A percentile compares a stretch with the other conserved stretches of the same genome.
Conservation (phyloP, 2,888 invertebrate genomes). For the Eudasyphora cyanicolor region DNA sequence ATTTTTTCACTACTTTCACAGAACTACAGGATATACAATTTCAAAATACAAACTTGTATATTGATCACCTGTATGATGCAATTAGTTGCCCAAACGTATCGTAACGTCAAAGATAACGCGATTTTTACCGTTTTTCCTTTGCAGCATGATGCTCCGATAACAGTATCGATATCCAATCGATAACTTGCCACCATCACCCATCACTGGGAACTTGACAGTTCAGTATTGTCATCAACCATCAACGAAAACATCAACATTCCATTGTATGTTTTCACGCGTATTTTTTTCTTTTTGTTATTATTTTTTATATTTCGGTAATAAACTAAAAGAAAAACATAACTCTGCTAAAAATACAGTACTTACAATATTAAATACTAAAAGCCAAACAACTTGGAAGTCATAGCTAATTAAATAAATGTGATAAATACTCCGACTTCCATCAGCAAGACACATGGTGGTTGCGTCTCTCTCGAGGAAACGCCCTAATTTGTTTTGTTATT, state of each 20-base stretch:
- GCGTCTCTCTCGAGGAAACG: conserved; percentile 49
- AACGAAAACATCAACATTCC: conserved; percentile 49
- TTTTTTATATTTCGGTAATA: conserved; percentile 45
- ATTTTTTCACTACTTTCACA: too few relatives aligned
- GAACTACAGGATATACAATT: too few relatives aligned
- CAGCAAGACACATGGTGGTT: too few relatives aligned
- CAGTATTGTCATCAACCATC: conserved; percentile 52
- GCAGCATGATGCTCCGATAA: too few relatives aligned
- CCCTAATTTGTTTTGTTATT: conserved; percentile 52
- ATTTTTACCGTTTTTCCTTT: too few relatives aligned
- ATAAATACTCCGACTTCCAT: too few relatives aligned
- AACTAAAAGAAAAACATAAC: background rate
- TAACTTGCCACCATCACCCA: conserved; percentile 16
- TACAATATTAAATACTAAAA: background rate
- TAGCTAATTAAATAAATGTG: background rate
- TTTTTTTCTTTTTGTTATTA: conserved; percentile 15
- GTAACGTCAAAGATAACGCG: too few relatives aligned
- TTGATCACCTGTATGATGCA: too few relatives aligned
- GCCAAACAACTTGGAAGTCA: background rate
- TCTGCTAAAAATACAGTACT: background rate
- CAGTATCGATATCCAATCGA: background rate
- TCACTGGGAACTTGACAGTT: background rate
- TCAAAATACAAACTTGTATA: too few relatives aligned
- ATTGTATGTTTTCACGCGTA: conserved; percentile 37
- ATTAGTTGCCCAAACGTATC: too few relatives aligned